Evolutionary conservation across 2,888 invertebrate genomes (phyloP).

Genomic region (Aspidiotus destructor): DNA sequence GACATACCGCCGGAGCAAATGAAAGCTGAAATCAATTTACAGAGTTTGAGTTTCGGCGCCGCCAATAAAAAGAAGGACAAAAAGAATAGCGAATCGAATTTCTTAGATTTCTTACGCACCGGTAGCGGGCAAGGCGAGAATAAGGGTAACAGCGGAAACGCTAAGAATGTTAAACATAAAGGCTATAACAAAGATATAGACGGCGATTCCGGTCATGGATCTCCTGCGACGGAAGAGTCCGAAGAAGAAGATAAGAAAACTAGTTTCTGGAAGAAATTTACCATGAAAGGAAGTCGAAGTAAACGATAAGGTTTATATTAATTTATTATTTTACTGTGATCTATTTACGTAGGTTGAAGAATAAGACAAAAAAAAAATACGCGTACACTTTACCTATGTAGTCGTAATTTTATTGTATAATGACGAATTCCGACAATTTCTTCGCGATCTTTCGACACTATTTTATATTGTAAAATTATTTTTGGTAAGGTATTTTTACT

Average conservation of each 20-base stretch:
- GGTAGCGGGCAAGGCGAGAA: constrained; percentile 42
- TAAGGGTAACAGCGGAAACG: constrained; percentile 15
- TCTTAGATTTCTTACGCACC: constrained; percentile 58
- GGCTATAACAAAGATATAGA: constrained; percentile 36
- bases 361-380: background rate
- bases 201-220: constrained; percentile 37
- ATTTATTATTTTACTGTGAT: constrained; percentile 27
- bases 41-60: constrained; percentile 54
- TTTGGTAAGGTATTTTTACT: no score
- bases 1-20: constrained; percentile 55
- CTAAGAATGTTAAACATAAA: constrained; percentile 19
- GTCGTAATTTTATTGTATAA: no score
- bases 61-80: constrained; percentile 46
- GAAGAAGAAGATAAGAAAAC: constrained; percentile 47
- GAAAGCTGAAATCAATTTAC: constrained; percentile 57
- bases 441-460: no score
- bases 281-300: constrained; percentile 36
- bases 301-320: constrained; percentile 33
- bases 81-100: constrained; percentile 50
- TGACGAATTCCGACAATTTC: no score
- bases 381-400: background rate
- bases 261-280: constrained; percentile 46
- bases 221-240: constrained; percentile 35
- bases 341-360: constrained; percentile 20
- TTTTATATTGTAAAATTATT: no score